These are phyloP conservation scores for Formicarius rufipectus DNA, from an alignment of 2,113 vertebrate genomes.

Conservation along the genomic window DNA sequence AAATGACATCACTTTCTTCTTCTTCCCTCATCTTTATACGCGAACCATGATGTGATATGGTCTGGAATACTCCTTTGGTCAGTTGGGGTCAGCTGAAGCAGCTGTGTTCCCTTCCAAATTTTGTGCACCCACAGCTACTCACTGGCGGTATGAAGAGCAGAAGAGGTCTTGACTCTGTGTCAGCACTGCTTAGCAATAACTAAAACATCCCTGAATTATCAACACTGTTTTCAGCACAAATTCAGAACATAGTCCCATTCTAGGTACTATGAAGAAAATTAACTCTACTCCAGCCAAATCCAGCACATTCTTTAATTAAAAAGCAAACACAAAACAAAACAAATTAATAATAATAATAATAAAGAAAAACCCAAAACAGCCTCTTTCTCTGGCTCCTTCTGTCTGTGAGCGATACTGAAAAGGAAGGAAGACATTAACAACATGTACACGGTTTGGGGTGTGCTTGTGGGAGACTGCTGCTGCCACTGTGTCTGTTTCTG, in stretches of 20 bases:
- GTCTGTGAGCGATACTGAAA: not conserved
- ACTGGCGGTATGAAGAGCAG: not conserved
- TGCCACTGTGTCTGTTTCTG: not conserved
- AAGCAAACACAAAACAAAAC: not conserved
- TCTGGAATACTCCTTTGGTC: not conserved
- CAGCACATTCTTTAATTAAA: not conserved
- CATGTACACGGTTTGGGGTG: not conserved
- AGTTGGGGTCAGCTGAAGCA: not conserved
- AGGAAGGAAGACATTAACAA: not conserved
- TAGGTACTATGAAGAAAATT: not conserved
- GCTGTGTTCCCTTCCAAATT: not conserved
- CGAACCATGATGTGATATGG: not conserved
- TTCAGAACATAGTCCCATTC: not conserved
- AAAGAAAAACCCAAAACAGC: not conserved
- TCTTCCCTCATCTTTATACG: not conserved
- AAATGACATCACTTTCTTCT: not conserved
- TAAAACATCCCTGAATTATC: not conserved
- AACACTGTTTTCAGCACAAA: not conserved
- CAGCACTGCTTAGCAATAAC: not conserved
- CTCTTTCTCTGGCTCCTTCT: not conserved
- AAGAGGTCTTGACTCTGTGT: not conserved
- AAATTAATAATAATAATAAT: too few species aligned
- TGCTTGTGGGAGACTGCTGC: not conserved
- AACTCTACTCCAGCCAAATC: not conserved
- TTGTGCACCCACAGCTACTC: not conserved